Percentiles rank a stretch among this genome's conserved stretches.
phyloP scores from a whole-genome alignment of 2,888 invertebrate genomes.

The Seira sanloemensis region DNA sequence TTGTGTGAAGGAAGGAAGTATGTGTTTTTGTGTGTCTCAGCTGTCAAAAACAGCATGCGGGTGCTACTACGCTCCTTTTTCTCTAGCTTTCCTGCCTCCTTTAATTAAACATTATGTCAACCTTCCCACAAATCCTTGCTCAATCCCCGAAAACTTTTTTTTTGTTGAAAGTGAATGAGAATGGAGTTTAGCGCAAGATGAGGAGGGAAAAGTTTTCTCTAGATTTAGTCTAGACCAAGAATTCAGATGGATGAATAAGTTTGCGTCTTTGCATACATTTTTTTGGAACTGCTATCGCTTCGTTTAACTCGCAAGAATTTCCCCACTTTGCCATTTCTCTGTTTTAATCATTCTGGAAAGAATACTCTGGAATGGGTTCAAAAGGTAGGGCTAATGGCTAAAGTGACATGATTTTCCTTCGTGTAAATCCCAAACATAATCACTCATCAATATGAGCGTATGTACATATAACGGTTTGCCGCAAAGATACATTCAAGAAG shows the following conservation, averaged over 20 bases:
- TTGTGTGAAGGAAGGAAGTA: conserved; percentile 22
- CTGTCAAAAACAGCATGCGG: conserved; percentile 52
- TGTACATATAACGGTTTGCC: no score
- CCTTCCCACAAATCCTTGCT: conserved; percentile 43
- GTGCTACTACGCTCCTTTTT: background rate
- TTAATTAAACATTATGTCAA: conserved; percentile 58
- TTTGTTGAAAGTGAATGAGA: background rate
- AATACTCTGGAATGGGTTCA: no score
- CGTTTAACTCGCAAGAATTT: conserved; percentile 24
- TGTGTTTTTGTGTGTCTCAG: conserved; percentile 25
- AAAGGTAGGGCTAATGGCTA: no score
- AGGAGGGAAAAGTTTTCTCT: background rate
- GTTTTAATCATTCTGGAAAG: background rate
- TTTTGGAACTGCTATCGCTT: background rate
- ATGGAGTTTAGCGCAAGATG: background rate
- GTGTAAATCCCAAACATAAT: no score
- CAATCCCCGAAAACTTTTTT: conserved; percentile 6
- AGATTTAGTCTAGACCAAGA: background rate
- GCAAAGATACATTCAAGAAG: no score
- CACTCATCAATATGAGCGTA: no score
- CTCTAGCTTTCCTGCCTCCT: conserved; percentile 21
- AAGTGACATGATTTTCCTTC: no score
- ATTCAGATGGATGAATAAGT: background rate
- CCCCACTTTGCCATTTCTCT: background rate
- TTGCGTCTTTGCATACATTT: no score